Evolutionary conservation across 2,888 invertebrate genomes (phyloP), one percentile per base, ranked within the genome.

Genomic region (Automeris io): DNA sequence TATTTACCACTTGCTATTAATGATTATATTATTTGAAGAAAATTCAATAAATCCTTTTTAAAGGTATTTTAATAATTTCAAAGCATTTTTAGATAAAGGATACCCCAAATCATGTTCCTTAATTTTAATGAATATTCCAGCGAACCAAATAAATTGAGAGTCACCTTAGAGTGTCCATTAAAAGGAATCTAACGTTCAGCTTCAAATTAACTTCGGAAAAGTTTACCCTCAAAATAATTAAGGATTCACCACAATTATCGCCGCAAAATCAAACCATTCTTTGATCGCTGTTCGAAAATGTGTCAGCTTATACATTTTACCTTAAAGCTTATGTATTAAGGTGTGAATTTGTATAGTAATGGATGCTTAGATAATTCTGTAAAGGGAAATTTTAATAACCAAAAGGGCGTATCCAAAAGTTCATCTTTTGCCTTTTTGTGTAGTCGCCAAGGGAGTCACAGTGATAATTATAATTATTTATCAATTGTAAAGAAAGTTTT

Each of bases 161-260:
- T 81, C 77, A 75, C 73, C 74, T 64, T 72, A 79, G 77, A 76
- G 81, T 82, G 77, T 77, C 82, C 81, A 82, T 85, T 83, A 82
- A 80, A 78, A 70, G 73, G 76, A 79, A 75, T 73, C 73, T 72
- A 80, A 78, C 76, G 73, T 69, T 67, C 76, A 75, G 61, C 70
- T 65, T 74, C 72, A 83, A 86, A 85, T 86, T 86, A 82, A 85
- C 85, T 85, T 71, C 51, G 57, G 70, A 61, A 63, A 85, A 86
- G 85, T 85, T 86, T 85, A 85, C 83, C 85, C 85, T 78, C 83
- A 75, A 86, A 86, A 85, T 85, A 86, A 86, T 86, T 85, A 85
- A 79, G 80, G 85, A 85, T 83, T 80, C 79, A 67, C 86, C 85
- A 74, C 85, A 85, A 85, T 86, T 86, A 85, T 86, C 82, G 70